Evolutionary conservation across 2,888 invertebrate genomes (phyloP).

Genomic region (Brenthis ino): DNA sequence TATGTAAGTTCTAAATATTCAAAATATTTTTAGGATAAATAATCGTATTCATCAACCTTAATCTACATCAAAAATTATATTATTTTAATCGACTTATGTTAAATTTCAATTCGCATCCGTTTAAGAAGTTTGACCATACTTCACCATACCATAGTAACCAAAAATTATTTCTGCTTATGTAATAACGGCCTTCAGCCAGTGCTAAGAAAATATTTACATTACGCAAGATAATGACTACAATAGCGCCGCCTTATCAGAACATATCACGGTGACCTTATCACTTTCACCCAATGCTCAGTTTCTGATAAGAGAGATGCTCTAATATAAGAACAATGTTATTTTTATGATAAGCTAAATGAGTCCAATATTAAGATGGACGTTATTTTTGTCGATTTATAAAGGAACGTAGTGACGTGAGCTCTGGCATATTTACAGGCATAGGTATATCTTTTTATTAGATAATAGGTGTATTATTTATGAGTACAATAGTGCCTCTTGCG

Average conservation of each 20-base stretch:
- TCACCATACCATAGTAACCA: conserved; percentile 15
- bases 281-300: conserved; percentile 48
- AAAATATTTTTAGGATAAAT: too few relatives aligned
- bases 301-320: conserved; percentile 44
- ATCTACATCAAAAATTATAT: too few relatives aligned
- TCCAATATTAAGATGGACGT: conserved; percentile 4
- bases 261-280: conserved; percentile 44
- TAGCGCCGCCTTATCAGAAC: conserved; percentile 41
- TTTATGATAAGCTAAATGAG: conserved; percentile 21
- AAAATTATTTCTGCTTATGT: conserved; percentile 13
- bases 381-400: background rate
- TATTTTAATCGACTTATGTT: too few relatives aligned
- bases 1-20: too few relatives aligned
- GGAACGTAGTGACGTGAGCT: conserved; percentile 1
- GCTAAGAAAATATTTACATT: conserved; percentile 44
- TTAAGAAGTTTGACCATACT: background rate
- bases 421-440: conserved; percentile 11
- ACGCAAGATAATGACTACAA: conserved; percentile 42
- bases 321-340: conserved; percentile 44
- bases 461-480: conserved; percentile 8
- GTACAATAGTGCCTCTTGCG: conserved; percentile 4
- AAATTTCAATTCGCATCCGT: background rate
- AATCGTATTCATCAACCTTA: too few relatives aligned
- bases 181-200: conserved; percentile 38
- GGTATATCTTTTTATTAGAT: conserved; percentile 11